Base-by-base conservation (phyloP, 2,113 vertebrate species). In the Psilopsiagon aurifrons region DNA sequence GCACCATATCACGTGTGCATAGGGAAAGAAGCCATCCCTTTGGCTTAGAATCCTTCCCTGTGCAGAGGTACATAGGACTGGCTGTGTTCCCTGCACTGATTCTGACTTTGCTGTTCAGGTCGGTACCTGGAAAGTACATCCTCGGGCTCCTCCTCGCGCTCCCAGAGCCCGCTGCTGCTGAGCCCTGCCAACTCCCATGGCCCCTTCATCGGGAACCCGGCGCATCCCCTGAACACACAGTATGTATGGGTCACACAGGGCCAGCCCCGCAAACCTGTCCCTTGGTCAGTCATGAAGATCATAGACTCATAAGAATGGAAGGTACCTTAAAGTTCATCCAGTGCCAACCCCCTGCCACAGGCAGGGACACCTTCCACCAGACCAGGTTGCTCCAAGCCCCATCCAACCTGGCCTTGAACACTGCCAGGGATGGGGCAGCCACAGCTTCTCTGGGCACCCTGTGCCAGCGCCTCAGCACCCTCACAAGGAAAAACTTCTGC, bases 71-170 rank as follows among this genome's bases (percentile, higher is more conserved):
- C 0, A 5, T 4, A 10, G 31, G 17, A 35, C 23, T 88, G 52
- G 83, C 47, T n/a, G 23, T 1, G 2, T 49, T 79, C 19, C 74
- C 37, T 76, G 77, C 6, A 10, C 82, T 97, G 74, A 95, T 47
- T 78, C 27, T 91, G 78, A 5, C 28, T 87, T 89, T 88, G 68
- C 33, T 81, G 18, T 97, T 96, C 97, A 97, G 98, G 98, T 94
- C 98, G 98, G 25, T 98, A 98, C 92, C 95, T 99, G 97, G 98
- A 99, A 37, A 99, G 99, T 66, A 99, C 98, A 0, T 99, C 99
- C 2, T 99, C 99, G 0, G 98, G 98, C 51, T 99, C 99, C 5
- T 99, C 99, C 0, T 99, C 99, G 0, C 98, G 98, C 55, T 99
- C 99, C 13, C 98, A 99, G 98, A 99, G 99, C 97, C 99, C 99